phyloP scores from a whole-genome alignment of 2,797 vertebrate species.

The Cossypha heuglini region DNA sequence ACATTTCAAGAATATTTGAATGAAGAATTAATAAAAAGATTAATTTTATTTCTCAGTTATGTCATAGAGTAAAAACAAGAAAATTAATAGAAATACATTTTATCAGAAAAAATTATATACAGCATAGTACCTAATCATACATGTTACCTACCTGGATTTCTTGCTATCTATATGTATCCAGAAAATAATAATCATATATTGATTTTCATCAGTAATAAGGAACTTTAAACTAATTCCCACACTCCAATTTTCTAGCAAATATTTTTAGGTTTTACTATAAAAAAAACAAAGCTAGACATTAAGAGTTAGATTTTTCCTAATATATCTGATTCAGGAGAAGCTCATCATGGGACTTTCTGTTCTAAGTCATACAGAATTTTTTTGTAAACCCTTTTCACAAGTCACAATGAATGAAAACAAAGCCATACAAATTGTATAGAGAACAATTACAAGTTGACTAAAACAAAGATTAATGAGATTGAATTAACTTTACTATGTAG shows the following conservation, averaged over 20 bases:
- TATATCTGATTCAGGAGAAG: neutral
- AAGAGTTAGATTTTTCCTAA: neutral
- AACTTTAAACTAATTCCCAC: neutral
- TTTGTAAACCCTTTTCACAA: neutral
- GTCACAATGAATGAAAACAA: neutral
- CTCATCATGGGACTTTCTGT: neutral
- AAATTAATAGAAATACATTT: neutral
- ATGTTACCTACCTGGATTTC: neutral
- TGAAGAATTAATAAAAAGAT: neutral
- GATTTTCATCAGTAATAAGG: neutral
- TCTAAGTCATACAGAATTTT: neutral
- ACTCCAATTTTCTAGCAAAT: neutral
- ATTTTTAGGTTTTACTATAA: neutral
- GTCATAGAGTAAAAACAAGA: slow-evolving; percentile 2
- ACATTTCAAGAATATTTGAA: neutral
- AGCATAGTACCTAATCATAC: neutral
- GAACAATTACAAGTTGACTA: neutral
- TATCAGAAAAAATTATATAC: neutral
- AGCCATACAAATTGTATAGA: neutral
- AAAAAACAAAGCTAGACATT: neutral
- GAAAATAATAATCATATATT: neutral
- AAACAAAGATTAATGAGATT: neutral
- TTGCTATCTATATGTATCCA: neutral
- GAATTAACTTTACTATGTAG: neutral
- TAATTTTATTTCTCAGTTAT: slow-evolving; percentile 4